Percentiles rank a stretch among this genome's conserved stretches.
Conservation (phyloP, 2,113 vertebrate genomes). For the Todiramphus chloris region DNA sequence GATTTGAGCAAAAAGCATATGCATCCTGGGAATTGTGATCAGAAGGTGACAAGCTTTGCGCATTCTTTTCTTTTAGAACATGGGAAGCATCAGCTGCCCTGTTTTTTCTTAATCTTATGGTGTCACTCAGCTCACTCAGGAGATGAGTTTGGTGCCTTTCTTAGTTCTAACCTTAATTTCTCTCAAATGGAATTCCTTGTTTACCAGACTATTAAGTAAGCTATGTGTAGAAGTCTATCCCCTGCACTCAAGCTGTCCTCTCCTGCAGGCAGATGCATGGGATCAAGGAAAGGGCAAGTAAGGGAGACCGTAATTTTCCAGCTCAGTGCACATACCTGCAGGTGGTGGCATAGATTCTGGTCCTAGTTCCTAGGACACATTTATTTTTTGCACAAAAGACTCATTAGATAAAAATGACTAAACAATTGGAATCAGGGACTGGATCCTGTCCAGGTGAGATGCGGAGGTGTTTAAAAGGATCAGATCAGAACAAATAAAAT, state of each 20-base stretch:
- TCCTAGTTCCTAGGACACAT: background rate
- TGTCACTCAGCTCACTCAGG: background rate
- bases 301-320: background rate
- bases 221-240: background rate
- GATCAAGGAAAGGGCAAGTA: background rate
- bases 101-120: background rate
- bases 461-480: background rate
- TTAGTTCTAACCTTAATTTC: background rate
- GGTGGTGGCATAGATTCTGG: background rate
- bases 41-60: background rate
- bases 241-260: background rate
- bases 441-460: background rate
- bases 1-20: background rate
- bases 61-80: background rate
- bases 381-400: background rate
- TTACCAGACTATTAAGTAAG: background rate
- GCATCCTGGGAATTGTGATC: background rate
- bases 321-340: background rate
- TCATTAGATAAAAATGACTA: background rate
- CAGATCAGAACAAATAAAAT: background rate
- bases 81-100: background rate
- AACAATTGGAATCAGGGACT: background rate
- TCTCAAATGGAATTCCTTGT: background rate
- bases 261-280: background rate
- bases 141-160: background rate